phyloP scores from a whole-genome alignment of 2,888 invertebrate species.

The Endomychus coccineus region DNA sequence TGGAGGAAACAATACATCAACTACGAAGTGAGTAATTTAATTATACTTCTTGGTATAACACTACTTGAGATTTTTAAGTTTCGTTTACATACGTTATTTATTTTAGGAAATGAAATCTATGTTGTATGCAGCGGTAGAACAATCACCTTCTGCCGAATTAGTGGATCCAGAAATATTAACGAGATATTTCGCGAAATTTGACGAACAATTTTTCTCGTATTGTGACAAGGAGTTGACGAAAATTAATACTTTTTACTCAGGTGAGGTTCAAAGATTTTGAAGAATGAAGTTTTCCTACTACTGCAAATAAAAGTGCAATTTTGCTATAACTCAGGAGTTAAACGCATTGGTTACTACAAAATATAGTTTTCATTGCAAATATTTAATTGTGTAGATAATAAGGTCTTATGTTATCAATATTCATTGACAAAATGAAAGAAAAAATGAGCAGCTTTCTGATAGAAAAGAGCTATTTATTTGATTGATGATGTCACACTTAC shows the following conservation, averaged over 20 bases:
- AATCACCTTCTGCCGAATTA: slow-evolving; percentile 84
- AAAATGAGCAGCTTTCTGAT: no score
- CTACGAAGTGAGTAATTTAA: slow-evolving; percentile 61
- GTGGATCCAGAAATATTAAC: slow-evolving; percentile 82
- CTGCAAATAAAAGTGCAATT: no score
- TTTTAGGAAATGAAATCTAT: slow-evolving; percentile 90
- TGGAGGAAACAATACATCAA: slow-evolving; percentile 98
- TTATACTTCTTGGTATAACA: slow-evolving; percentile 8
- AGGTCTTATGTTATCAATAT: no score
- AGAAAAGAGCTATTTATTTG: no score
- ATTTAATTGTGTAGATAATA: no score
- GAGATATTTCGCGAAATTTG: slow-evolving; percentile 86
- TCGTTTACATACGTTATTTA: background rate
- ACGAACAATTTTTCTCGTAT: slow-evolving; percentile 91
- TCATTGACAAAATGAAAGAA: no score
- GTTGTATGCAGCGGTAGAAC: slow-evolving; percentile 85
- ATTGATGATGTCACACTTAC: no score
- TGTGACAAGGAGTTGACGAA: slow-evolving; percentile 93
- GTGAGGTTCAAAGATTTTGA: slow-evolving; percentile 49
- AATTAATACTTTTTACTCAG: slow-evolving; percentile 95
- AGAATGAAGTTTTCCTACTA: no score
- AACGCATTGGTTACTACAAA: no score
- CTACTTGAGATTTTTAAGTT: no score
- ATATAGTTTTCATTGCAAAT: no score
- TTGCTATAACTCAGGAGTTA: no score